Base-by-base conservation (phyloP, 2,113 vertebrate species). In the Spea multiplicata region DNA sequence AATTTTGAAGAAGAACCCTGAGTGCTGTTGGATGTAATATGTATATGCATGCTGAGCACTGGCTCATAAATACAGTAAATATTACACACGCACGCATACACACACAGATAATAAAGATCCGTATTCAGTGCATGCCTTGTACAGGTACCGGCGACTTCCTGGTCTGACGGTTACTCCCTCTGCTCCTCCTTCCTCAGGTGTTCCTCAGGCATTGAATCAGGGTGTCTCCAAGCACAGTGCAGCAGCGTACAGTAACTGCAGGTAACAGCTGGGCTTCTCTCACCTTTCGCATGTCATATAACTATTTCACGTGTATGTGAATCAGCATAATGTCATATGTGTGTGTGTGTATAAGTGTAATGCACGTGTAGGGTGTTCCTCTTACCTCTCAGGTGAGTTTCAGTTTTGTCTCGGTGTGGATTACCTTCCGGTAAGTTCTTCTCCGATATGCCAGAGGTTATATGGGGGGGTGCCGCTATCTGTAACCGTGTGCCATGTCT, bases 131-230 rank as follows among this genome's bases (percentile, higher is more conserved):
- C 30, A 44, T 44, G 7, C 65, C 7, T 45, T 62, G 5, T 45
- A 61, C 76, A 78, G 76, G 70, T 79, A 79, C 49, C 17, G 4
- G 4, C 7, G 4, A 73, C 69, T 73, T 79, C 70, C 76, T 79
- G 61, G 5, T 78, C 65, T 13, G n/a, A 3, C 52, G 1, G 9
- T 17, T 16, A 66, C 75, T 14, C 67, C 75, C 47, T 14, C 53
- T 49, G 46, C 30, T 46, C 76, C 69, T 73, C 70, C 76, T 71
- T 68, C 53, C 70, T 30, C 76, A 79, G 76, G 76, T 79, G 76
- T 55, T 78, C 59, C 47, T 62, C 75, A 72, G 59, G 57, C 69
- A 53, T 7, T 14, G 70, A 53, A 10, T 8, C 61, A 17, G 30
- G 30, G 30, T 30, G 30, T 30, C 30, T 30, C n/a, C 3, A 6